Percentiles rank a stretch among this genome's conserved stretches.
Conservation (phyloP, 92 coral and sea anemone species). For the Bergia sp. region DNA sequence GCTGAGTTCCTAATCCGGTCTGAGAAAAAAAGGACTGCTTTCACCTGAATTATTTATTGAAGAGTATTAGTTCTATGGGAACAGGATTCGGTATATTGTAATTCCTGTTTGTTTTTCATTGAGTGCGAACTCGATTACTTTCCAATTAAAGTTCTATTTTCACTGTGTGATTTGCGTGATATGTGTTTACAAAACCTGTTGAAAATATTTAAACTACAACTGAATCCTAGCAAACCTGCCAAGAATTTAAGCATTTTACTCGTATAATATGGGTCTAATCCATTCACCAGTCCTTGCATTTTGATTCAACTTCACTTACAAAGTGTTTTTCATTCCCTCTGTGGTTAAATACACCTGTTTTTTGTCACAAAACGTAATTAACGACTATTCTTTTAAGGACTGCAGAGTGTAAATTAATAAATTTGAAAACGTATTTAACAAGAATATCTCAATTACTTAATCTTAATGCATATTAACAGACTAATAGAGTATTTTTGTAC, state of each 20-base stretch:
- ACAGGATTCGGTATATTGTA: not conserved
- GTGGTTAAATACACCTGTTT: not conserved
- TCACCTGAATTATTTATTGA: not conserved
- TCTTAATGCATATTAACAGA: not conserved
- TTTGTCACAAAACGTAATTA: not conserved
- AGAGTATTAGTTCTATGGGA: not conserved
- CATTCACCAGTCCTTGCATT: not conserved
- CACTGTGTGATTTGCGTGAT: not conserved
- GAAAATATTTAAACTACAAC: too few relatives aligned
- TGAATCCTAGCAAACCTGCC: not conserved
- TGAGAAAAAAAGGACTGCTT: not conserved
- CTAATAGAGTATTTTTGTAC: not conserved
- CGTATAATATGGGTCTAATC: not conserved
- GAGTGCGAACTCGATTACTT: not conserved
- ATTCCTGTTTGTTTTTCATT: not conserved
- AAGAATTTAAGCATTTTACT: not conserved
- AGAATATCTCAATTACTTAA: not conserved
- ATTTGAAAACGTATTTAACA: not conserved
- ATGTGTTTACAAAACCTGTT: not conserved
- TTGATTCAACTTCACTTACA: not conserved
- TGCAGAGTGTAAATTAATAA: not conserved
- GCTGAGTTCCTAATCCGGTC: not conserved
- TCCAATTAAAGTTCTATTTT: not conserved
- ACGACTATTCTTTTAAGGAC: not conserved
- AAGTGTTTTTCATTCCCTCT: not conserved